Percentiles rank a stretch among this genome's conserved stretches.
Conservation (phyloP, 2,888 invertebrate species). For the Lycaena phlaeas region DNA sequence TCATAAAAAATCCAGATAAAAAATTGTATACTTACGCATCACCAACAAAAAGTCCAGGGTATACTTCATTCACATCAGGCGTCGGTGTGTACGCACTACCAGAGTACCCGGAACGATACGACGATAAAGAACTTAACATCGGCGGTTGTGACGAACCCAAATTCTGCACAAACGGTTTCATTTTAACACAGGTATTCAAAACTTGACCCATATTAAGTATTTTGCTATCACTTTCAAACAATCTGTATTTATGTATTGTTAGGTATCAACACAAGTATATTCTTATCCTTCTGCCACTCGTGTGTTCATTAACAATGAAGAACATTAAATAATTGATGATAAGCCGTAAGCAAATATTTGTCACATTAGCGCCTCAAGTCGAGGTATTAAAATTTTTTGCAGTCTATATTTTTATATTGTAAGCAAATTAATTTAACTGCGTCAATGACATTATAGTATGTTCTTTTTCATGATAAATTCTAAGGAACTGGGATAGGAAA, state of each 20-base stretch:
- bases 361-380: no score
- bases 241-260: no score
- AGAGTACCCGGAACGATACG: conserved; percentile 44
- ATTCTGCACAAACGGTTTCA: conserved; percentile 41
- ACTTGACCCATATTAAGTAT: conserved; percentile 33
- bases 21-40: conserved; percentile 80
- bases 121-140: conserved; percentile 49
- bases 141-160: conserved; percentile 51
- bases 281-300: background rate
- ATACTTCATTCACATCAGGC: conserved; percentile 83
- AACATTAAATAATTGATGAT: no score
- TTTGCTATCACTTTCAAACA: background rate
- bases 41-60: conserved; percentile 81
- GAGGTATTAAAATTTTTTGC: no score
- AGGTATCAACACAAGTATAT: background rate
- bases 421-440: no score
- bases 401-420: no score
- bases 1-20: no score
- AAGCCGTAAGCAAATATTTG: no score
- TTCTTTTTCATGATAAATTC: no score
- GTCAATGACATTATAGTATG: no score
- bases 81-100: conserved; percentile 58
- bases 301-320: background rate
- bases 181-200: conserved; percentile 34
- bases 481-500: no score